Base-by-base conservation (phyloP, 1,140 invertebrate genomes). In the Ptiloglossa arizonensis region DNA sequence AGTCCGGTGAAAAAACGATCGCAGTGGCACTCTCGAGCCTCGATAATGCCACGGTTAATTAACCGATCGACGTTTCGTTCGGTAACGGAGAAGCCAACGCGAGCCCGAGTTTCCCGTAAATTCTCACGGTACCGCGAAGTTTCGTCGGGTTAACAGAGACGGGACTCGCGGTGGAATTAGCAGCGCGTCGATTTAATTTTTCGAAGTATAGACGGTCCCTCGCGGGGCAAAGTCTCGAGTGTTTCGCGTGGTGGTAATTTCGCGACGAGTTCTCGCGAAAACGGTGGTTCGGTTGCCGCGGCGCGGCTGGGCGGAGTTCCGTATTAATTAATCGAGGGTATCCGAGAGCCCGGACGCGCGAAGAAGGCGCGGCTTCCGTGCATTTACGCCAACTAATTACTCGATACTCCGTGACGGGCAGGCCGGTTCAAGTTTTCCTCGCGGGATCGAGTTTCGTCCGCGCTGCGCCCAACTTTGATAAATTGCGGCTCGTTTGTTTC, bases 311-410 rank as follows among this genome's bases (percentile, higher is more conserved):
- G 9, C 2, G 13, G 57, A 66, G 63, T 50, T 75, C 68, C 63
- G 75, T 50, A 81, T 67, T 63, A 82, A 82, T 83, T 83, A 83
- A 82, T 83, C 74, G 79, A 44, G 44, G 77, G 50, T 62, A 80
- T 52, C 54, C 54, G 22, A 24, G 22, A 24, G 48, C 17, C 59
- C 44, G n/a, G 52, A 48, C 72, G 54, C 59, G 66, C 59, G 66
- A 82, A 83, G 73, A 83, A 71, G 81, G 76, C 48, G 68, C 75
- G 54, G 73, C n/a, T n/a, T n/a, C n/a, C n/a, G n/a, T n/a, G n/a
- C n/a, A n/a, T n/a, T n/a, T n/a, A n/a, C n/a, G n/a, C n/a, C n/a
- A n/a, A n/a, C n/a, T n/a, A n/a, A n/a, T n/a, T n/a, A n/a, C n/a
- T n/a, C n/a, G n/a, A n/a, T n/a, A n/a, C n/a, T n/a, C n/a, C n/a